Base-by-base conservation (phyloP, 2,113 vertebrate genomes). In the Synodontis membranacea region DNA sequence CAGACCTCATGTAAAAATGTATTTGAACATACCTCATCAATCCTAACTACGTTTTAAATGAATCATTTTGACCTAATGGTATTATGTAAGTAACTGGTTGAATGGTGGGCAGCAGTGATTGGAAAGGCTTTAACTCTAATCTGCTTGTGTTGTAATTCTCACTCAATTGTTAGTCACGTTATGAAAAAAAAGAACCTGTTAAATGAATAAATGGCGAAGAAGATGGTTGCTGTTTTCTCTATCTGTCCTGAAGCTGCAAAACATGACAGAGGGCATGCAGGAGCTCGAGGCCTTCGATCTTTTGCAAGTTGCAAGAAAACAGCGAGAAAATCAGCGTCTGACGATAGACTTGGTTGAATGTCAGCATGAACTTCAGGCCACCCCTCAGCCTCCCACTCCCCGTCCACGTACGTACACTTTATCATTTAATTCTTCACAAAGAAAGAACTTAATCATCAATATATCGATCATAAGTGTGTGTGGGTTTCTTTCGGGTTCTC, bases 201-300 rank as follows among this genome's bases (percentile, higher is more conserved):
- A n/a, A n/a, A n/a, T n/a, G n/a, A n/a, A n/a, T n/a, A n/a, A n/a
- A n/a, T n/a, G n/a, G n/a, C n/a, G n/a, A n/a, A n/a, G n/a, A n/a
- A n/a, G n/a, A 34, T 50, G 6, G 54, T 52, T 52, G 60, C 39
- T 85, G 15, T 62, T 74, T 52, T 80, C 23, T 42, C 34, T 58
- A 1, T 79, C 14, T 66, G 28, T 78, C 10, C 50, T 44, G 28
- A 86, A 96, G 95, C n/a, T 94, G 54, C 56, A 88, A 42, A 50
- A 87, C 15, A 48, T 95, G 28, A 85, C 25, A 14, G 80, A 37
- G 0, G 84, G 91, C 62, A 90, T 96, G 92, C 6, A 82, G 44
- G 39, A 93, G 25, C 86, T 95, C 56, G 91, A 94, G 84, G 39
- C 17, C 1, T 94, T 91, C 3, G 95, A 96, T 85, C 89, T 88